A percentile compares a stretch with the other conserved stretches of the same genome.
These are phyloP conservation scores for Pheosia tremula DNA, from an alignment of 2,888 invertebrate species.

Conservation along the genomic window DNA sequence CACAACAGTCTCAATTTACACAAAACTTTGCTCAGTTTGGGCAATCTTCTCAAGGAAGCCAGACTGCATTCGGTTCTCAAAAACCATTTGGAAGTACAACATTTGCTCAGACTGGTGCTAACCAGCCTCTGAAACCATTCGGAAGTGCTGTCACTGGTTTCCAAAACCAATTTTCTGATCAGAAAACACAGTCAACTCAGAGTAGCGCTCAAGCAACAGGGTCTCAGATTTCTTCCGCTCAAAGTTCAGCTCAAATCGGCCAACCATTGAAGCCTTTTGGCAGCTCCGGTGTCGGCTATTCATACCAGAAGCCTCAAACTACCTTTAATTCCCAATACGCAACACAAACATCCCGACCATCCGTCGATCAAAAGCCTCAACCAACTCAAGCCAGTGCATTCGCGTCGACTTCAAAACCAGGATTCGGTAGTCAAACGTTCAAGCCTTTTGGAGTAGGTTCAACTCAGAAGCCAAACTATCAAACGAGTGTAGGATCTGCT, in stretches of 20 bases:
- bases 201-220: constrained; percentile 8
- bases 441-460: constrained; percentile 15
- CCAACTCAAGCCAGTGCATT: constrained; percentile 1
- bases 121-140: constrained; percentile 29
- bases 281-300: constrained; percentile 12
- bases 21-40: constrained; percentile 19
- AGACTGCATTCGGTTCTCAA: constrained; percentile 31
- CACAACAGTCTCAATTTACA: constrained; percentile 21
- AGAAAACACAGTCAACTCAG: constrained; percentile 11
- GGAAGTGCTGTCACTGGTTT: constrained; percentile 13
- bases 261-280: not conserved
- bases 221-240: not conserved
- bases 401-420: constrained; percentile 1
- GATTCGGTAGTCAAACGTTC: constrained; percentile 10
- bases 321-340: constrained; percentile 20
- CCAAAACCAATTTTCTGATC: constrained; percentile 25
- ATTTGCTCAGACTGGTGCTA: constrained; percentile 15
- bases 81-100: constrained; percentile 23
- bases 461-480: not conserved
- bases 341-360: constrained; percentile 3
- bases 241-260: not conserved
- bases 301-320: constrained; percentile 21
- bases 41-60: constrained; percentile 18
- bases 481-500: constrained; percentile 8
- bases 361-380: not conserved